Evolutionary conservation across 2,797 vertebrate species (phyloP).

Genomic region (Neomorphus geoffroyi): DNA sequence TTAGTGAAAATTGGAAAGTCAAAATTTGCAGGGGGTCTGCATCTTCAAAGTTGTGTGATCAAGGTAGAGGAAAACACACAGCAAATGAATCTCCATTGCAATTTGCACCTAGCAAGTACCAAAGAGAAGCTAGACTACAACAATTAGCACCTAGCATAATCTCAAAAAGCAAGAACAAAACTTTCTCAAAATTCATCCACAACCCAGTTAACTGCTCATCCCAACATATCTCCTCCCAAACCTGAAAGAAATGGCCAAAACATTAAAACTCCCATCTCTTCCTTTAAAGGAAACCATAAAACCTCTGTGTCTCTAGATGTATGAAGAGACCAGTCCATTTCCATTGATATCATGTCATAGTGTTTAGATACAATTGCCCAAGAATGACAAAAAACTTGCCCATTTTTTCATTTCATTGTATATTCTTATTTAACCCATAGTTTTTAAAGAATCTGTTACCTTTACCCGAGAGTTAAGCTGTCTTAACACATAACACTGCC

Average conservation of each 20-base stretch:
- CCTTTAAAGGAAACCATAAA: not conserved
- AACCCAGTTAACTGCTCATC: not conserved
- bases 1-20: not conserved
- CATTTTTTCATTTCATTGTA: not conserved
- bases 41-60: conserved; percentile 25
- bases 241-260: not conserved
- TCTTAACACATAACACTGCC: not conserved
- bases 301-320: not conserved
- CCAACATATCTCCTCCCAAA: not conserved
- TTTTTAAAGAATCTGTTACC: not conserved
- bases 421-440: not conserved
- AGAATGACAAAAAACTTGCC: not conserved
- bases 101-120: conserved; percentile 29
- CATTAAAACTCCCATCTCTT: not conserved
- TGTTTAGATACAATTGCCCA: not conserved
- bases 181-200: not conserved
- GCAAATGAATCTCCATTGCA: not conserved
- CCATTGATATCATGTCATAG: not conserved
- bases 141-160: conserved; percentile 43
- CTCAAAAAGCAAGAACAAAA: not conserved
- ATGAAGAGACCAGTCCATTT: not conserved
- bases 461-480: not conserved
- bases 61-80: not conserved
- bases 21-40: not conserved
- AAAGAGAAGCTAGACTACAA: not conserved